Conservation (phyloP, 2,888 invertebrate species). For the Drosophila rellima region DNA sequence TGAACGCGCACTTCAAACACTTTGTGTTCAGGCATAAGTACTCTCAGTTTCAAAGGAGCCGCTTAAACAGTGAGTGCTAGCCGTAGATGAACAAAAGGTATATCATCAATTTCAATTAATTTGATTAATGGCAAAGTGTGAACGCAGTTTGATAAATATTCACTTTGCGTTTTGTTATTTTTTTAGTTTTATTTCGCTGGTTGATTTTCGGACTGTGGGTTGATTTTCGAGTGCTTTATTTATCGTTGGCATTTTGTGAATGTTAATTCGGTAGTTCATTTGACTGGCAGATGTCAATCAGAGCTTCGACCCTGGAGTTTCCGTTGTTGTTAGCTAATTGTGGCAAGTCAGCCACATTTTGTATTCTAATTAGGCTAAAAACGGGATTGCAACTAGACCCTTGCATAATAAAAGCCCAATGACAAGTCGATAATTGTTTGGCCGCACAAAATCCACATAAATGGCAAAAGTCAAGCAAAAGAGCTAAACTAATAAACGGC, state of each 20-base stretch:
- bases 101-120: constrained; percentile 81
- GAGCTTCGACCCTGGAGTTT: constrained; percentile 13
- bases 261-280: constrained; percentile 39
- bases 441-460: constrained; percentile 37
- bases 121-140: constrained; percentile 73
- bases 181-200: background rate
- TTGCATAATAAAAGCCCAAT: constrained; percentile 50
- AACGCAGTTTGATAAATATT: constrained; percentile 57
- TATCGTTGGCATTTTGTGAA: constrained; percentile 58
- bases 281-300: constrained; percentile 50
- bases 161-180: constrained; percentile 12
- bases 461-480: constrained; percentile 53
- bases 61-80: constrained; percentile 33
- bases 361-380: constrained; percentile 43
- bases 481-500: background rate
- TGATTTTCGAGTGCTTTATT: constrained; percentile 43
- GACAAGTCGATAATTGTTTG: constrained; percentile 68
- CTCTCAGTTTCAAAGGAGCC: constrained; percentile 26
- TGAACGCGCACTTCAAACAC: constrained; percentile 8
- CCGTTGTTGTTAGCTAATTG: constrained; percentile 63
- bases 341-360: constrained; percentile 22
- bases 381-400: constrained; percentile 20
- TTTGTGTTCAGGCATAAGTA: constrained; percentile 18
- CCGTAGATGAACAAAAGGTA: constrained; percentile 41
- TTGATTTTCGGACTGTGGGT: background rate